These are phyloP conservation scores for Neelides folsomi DNA, from an alignment of 2,888 invertebrate species.

Conservation along the genomic window DNA sequence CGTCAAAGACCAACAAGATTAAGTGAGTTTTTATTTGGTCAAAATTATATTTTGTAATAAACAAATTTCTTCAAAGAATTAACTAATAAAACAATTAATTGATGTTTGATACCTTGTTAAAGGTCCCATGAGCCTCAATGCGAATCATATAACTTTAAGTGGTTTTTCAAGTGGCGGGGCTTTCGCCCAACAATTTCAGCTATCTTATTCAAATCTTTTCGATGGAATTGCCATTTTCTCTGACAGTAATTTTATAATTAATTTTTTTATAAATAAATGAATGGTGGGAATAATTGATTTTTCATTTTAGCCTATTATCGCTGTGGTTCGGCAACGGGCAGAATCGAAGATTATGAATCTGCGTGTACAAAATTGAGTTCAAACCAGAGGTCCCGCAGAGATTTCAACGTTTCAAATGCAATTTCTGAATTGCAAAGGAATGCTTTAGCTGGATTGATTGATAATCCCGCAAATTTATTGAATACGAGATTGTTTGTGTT, in stretches of 20 bases:
- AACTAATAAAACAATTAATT: too few relatives aligned
- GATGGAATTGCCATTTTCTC: slow-evolving; percentile 30
- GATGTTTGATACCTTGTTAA: too few relatives aligned
- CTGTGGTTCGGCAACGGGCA: slow-evolving; percentile 25
- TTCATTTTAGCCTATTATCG: slow-evolving; percentile 26
- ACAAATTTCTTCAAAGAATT: too few relatives aligned
- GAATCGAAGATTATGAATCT: slow-evolving; percentile 24
- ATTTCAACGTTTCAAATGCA: slow-evolving; percentile 16
- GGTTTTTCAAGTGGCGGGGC: slow-evolving; percentile 31
- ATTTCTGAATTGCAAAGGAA: slow-evolving; percentile 18
- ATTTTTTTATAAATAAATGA: too few relatives aligned
- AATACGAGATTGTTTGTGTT: slow-evolving; percentile 28
- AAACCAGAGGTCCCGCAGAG: slow-evolving; percentile 3
- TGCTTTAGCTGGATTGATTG: slow-evolving; percentile 22
- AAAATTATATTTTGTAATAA: too few relatives aligned
- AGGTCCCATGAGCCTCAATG: slow-evolving; percentile 10
- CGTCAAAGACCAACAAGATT: too few relatives aligned
- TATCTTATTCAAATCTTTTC: slow-evolving; percentile 27
- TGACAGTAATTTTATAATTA: slow-evolving; percentile 19
- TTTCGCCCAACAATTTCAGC: slow-evolving; percentile 30
- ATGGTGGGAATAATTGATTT: not conserved
- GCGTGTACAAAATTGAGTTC: slow-evolving; percentile 22
- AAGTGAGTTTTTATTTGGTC: too few relatives aligned
- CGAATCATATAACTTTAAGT: slow-evolving; percentile 21
- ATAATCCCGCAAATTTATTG: slow-evolving; percentile 21